These are phyloP conservation scores for Cataglyphis livida DNA, from an alignment of 2,888 invertebrate species.

Conservation along the genomic window DNA sequence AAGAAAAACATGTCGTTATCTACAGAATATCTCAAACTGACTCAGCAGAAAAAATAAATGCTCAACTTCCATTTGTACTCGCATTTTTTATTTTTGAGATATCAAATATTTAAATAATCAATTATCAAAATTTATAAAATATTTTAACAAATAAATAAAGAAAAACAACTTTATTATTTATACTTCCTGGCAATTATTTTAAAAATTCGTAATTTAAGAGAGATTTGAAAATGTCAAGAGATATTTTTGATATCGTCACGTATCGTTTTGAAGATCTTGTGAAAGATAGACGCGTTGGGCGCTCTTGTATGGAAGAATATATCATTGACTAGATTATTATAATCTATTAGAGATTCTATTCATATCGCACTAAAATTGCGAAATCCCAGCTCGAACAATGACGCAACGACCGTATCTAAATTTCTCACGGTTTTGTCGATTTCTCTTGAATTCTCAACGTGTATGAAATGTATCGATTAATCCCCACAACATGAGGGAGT, in stretches of 20 bases:
- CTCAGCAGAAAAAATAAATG: not conserved
- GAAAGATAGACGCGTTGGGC: not conserved
- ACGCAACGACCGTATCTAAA: slow-evolving; percentile 25
- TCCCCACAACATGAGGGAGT: not conserved
- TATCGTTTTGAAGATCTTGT: not conserved
- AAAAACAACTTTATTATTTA: not conserved
- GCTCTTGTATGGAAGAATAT: not conserved
- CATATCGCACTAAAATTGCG: slow-evolving; percentile 15
- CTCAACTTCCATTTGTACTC: not conserved
- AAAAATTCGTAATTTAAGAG: not conserved
- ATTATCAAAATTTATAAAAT: not conserved
- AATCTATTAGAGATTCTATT: slow-evolving; percentile 9
- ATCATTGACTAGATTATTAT: slow-evolving; percentile 12
- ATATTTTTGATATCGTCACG: not conserved
- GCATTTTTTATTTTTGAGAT: not conserved
- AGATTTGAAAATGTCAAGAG: not conserved
- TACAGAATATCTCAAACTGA: not conserved
- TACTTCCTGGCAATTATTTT: not conserved
- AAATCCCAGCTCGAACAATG: slow-evolving; percentile 16
- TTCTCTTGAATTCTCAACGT: slow-evolving; percentile 39
- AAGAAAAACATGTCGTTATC: not conserved
- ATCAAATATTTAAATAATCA: not conserved
- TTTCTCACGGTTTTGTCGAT: slow-evolving; percentile 36
- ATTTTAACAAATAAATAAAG: not conserved
- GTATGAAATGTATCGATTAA: slow-evolving; percentile 53